Evolutionary conservation across 2,797 vertebrate species (phyloP).

Genomic region (Synaphobranchus kaupii): DNA sequence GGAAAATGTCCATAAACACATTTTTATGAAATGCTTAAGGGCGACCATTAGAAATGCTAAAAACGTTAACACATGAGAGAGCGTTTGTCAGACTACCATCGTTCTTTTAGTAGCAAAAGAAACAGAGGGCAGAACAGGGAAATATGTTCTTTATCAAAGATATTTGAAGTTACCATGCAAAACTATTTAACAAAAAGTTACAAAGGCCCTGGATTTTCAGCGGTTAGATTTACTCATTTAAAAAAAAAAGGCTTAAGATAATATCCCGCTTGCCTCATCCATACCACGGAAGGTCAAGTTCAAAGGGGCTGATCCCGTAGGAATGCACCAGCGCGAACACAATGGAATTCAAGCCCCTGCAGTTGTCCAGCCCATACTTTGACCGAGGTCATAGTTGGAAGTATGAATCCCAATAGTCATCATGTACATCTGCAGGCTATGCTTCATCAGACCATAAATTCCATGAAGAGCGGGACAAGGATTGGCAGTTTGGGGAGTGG

Average conservation of each 20-base stretch:
- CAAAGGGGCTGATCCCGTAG: constrained; percentile 26
- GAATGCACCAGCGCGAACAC: background rate
- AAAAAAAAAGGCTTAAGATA: background rate
- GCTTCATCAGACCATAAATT: constrained; percentile 31
- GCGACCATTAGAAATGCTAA: background rate
- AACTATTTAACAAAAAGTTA: background rate
- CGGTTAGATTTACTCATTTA: background rate
- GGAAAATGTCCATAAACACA: background rate
- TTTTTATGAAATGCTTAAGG: background rate
- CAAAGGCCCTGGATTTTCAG: background rate
- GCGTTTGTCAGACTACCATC: background rate
- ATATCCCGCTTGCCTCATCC: background rate
- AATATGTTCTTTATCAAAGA: constrained; percentile 55
- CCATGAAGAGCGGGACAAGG: constrained; percentile 22
- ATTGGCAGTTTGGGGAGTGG: background rate
- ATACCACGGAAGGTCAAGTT: constrained; percentile 17
- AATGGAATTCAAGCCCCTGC: constrained; percentile 15
- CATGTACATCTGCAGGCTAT: constrained; percentile 15
- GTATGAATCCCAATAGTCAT: constrained; percentile 21
- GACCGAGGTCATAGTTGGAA: background rate
- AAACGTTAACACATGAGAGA: background rate
- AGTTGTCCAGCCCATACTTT: constrained; percentile 6
- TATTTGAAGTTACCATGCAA: constrained; percentile 48
- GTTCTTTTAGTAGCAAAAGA: constrained; percentile 57
- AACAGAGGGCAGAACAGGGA: constrained; percentile 50